A percentile compares a stretch with the other conserved stretches of the same genome.
Evolutionary conservation across 2,797 vertebrate species (phyloP).

Genomic region (Neosilurus hyrtlii): DNA sequence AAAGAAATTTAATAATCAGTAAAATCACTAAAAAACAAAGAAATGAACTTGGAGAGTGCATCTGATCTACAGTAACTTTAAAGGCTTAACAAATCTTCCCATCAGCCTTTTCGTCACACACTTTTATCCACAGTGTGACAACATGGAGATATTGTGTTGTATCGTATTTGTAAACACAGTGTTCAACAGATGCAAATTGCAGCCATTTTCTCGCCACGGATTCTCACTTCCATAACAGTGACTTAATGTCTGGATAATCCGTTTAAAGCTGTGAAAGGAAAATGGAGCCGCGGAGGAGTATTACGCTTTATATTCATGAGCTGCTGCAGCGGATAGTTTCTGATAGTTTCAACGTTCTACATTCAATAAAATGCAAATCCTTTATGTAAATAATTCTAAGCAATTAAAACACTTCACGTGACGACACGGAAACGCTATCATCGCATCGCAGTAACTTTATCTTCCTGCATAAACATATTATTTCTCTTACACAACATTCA

Average conservation of each 20-base stretch:
- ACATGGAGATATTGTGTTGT: background rate
- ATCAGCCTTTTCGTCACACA: background rate
- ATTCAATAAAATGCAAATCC: background rate
- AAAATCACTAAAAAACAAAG: background rate
- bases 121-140: background rate
- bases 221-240: background rate
- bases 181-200: background rate
- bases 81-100: background rate
- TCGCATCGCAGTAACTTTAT: background rate
- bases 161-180: too few species aligned
- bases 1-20: too few species aligned
- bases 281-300: background rate
- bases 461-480: background rate
- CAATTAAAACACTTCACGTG: background rate
- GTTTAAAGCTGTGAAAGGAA: conserved; percentile 11
- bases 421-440: background rate
- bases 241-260: conserved; percentile 7
- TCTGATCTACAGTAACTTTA: background rate
- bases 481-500: background rate
- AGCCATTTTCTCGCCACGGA: background rate
- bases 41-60: background rate
- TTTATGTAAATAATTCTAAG: background rate
- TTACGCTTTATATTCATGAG: background rate
- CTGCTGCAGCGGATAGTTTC: background rate
- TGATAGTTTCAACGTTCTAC: background rate